Base-by-base conservation (phyloP, 30 jellyfish, hydroid and myxozoan species). In the Hydra vulgaris region DNA sequence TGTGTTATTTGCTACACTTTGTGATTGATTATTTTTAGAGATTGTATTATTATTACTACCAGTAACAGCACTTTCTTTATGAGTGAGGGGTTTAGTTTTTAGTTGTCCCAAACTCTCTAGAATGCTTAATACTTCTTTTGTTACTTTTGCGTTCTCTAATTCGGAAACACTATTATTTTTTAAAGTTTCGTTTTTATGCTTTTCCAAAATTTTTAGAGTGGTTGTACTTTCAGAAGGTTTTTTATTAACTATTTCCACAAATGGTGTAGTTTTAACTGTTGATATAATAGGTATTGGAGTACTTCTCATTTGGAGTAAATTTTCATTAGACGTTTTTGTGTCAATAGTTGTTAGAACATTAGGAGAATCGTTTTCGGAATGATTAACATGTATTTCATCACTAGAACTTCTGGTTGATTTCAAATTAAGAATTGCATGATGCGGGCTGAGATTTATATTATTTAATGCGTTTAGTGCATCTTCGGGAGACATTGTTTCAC, bases 81-180 rank as follows among this genome's bases (percentile, higher is more conserved):
- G 61, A 70, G 15, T 70, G 15, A 23, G 71, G 16, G 18, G 15
- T 75, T 74, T 21, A 18, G 56, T 20, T 26, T 75, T 78, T 15
- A 78, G 23, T 78, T 78, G 85, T 12, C 85, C 85, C 26, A 78
- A 53, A 25, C 85, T 61, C n/a, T 78, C 77, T 16, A 78, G 25
- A 56, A 78, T 61, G 18, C 77, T 61, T 40, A 78, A 76, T 23
- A 78, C 85, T 53, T 78, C 80, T 19, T 61, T 78, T 7, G 85
- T 52, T 17, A 78, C 85, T 0, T 76, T 78, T 17, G 85, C 85
- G 25, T 78, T 78, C 25, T 78, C 85, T 21, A 75, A 23, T 24
- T 75, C 77, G 25, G 61, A 40, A 40, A 40, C 8, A 40, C 61
- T 40, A 12, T 40, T 40, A 40, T 40, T 40, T 12, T 40, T 40